Evolutionary conservation across 2,888 invertebrate species (phyloP), one percentile per base, ranked within the genome.

Genomic region (Plagodis pulveraria): DNA sequence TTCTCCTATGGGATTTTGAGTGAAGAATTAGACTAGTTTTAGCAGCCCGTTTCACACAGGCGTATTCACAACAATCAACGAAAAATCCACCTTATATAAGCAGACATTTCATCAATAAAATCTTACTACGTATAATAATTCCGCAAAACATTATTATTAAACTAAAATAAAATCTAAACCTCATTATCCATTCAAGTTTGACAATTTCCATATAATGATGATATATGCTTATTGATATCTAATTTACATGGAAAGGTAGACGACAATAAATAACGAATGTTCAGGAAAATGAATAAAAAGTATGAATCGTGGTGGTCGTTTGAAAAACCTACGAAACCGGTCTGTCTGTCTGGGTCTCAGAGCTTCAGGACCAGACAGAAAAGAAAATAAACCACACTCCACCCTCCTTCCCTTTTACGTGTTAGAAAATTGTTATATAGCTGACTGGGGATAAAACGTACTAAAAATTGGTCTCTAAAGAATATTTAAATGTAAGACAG

Each of bases 301-400:
- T 73, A 72, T 72, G 70, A 72, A 68, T 71, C 42, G 55, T 56
- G 36, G 43, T 36, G 36, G 43, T 36, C 45, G 74, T 73, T 79
- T 77, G 75, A 80, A 83, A 83, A 83, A 75, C 81, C 73, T 78
- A 82, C 81, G 74, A 77, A 85, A 87, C 86, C 85, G 85, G 89
- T 87, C 83, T 80, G 78, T 80, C 81, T 78, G 77, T 77, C 56
- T 49, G 47, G 51, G 45, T 50, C 59, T 59, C 44, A 34, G 76
- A 79, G 77, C 77, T 81, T 78, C 75, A 73, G 74, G 66, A 67
- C 66, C 77, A 74, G 68, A 77, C 75, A 79, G 81, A 83, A 86
- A 86, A 80, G 73, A 76, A 81, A 83, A 83, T 76, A 85, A 86
- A 84, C 83, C 6, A 76, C 57, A 67, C 58, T 58, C 65, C 66